phyloP scores from a whole-genome alignment of 2,797 vertebrate species.

The Takifugu ocellatus region DNA sequence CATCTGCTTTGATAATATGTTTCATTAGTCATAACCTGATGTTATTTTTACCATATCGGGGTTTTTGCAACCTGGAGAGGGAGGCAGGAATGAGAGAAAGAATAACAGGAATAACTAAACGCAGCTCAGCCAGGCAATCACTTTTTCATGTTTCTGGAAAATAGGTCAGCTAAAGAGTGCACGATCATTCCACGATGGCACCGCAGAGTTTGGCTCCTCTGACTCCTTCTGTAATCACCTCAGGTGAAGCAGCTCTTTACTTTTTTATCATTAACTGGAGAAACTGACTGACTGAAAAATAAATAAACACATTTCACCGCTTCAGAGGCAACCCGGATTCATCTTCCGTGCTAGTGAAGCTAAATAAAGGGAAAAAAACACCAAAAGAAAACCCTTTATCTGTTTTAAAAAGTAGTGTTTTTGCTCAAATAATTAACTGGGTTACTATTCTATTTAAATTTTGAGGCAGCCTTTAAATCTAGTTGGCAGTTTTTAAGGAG shows the following conservation, averaged over 20 bases:
- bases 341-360: not conserved
- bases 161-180: constrained; percentile 56
- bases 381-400: too few species aligned
- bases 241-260: constrained; percentile 39
- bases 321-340: too few species aligned
- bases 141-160: constrained; percentile 40
- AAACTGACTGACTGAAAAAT: not conserved
- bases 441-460: too few species aligned
- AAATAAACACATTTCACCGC: not conserved
- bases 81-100: constrained; percentile 3
- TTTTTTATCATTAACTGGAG: constrained; percentile 15
- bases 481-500: too few species aligned
- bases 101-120: constrained; percentile 17
- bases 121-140: constrained; percentile 27
- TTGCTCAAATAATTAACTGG: too few species aligned
- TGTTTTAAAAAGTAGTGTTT: too few species aligned
- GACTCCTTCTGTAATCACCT: constrained; percentile 35
- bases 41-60: too few species aligned
- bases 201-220: constrained; percentile 27
- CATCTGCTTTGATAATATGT: not conserved
- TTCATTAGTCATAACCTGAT: constrained; percentile 4
- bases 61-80: constrained; percentile 6
- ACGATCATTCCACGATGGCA: constrained; percentile 27
- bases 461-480: too few species aligned
- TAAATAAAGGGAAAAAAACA: not conserved